A percentile compares a stretch with the other conserved stretches of the same genome.
Conservation (phyloP, 2,113 vertebrate species). For the Pituophis catenifer region DNA sequence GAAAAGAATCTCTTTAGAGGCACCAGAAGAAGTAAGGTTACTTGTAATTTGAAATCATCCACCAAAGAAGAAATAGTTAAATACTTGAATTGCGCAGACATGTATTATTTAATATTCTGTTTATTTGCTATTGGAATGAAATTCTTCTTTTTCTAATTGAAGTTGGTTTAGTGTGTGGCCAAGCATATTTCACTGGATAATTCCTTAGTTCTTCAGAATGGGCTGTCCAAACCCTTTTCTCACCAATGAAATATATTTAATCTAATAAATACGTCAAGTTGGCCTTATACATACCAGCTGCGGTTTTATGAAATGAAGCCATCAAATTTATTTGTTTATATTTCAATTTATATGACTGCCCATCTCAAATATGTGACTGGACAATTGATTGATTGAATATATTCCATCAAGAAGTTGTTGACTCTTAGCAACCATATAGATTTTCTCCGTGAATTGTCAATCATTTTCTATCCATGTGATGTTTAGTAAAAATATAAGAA, state of each 20-base stretch:
- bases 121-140: neutral
- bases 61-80: neutral
- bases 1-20: neutral
- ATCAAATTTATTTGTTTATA: neutral
- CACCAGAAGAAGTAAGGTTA: neutral
- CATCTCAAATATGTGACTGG: neutral
- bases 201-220: neutral
- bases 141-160: neutral
- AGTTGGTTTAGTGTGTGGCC: neutral
- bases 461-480: neutral
- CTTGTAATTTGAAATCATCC: neutral
- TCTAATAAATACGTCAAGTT: neutral
- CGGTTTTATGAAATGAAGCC: neutral
- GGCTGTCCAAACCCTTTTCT: neutral
- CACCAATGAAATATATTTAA: neutral
- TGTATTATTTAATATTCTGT: neutral
- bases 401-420: neutral
- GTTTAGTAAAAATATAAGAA: neutral
- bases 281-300: neutral
- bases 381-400: neutral
- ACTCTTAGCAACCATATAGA: neutral
- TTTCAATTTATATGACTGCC: neutral
- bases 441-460: neutral
- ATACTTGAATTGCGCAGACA: neutral
- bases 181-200: neutral